Conservation (phyloP, 2,888 invertebrate genomes). For the Latrodectus elegans region DNA sequence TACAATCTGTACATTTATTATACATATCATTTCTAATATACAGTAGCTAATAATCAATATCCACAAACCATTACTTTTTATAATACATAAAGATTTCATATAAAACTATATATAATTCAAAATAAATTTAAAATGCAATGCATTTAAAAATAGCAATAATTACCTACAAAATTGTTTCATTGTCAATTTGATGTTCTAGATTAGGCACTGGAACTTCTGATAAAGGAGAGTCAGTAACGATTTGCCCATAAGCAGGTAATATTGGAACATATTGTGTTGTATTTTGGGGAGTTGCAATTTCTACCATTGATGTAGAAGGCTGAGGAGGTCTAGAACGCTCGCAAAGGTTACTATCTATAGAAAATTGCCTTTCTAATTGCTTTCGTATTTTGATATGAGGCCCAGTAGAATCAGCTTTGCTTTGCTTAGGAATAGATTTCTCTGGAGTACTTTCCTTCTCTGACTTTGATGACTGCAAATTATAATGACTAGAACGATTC, state of each 20-base stretch:
- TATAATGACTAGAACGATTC: slow-evolving; percentile 61
- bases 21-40: too few relatives aligned
- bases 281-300: slow-evolving; percentile 39
- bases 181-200: slow-evolving; percentile 55
- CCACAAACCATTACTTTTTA: too few relatives aligned
- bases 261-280: slow-evolving; percentile 35
- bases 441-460: slow-evolving; percentile 65
- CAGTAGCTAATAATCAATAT: too few relatives aligned
- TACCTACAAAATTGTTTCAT: slow-evolving; percentile 51
- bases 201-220: slow-evolving; percentile 31
- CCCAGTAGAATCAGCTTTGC: slow-evolving; percentile 36
- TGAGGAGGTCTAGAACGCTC: slow-evolving; percentile 55
- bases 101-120: neutral
- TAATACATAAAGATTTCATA: neutral
- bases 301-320: slow-evolving; percentile 64
- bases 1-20: too few relatives aligned
- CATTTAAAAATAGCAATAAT: neutral
- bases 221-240: slow-evolving; percentile 57
- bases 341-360: slow-evolving; percentile 61
- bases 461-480: slow-evolving; percentile 51
- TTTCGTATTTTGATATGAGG: slow-evolving; percentile 35
- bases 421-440: slow-evolving; percentile 60
- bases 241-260: slow-evolving; percentile 54
- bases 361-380: slow-evolving; percentile 57
- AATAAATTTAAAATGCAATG: neutral